phyloP scores from a whole-genome alignment of 2,888 invertebrate genomes.

The Diplolepis rosae region DNA sequence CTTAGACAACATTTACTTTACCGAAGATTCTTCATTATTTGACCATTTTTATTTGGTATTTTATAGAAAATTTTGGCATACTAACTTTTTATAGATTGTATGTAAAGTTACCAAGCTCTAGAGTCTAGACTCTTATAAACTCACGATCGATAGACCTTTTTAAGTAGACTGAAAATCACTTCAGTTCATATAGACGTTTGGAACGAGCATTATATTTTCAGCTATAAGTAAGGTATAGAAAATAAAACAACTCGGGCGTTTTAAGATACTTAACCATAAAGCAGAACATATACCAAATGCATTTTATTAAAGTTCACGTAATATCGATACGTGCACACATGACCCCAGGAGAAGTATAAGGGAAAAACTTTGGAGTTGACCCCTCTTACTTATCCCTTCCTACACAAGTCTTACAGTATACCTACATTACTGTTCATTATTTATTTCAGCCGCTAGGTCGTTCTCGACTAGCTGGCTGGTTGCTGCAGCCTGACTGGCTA shows the following conservation, averaged over 20 bases:
- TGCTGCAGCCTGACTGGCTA: slow-evolving; percentile 48
- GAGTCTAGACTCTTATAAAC: background rate
- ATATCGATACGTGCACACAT: slow-evolving; percentile 3
- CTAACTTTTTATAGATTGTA: too few relatives aligned
- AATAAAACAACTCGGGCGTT: background rate
- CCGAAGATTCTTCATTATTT: too few relatives aligned
- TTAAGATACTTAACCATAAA: background rate
- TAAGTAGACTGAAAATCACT: background rate
- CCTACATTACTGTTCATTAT: slow-evolving; percentile 52
- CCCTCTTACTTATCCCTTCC: background rate
- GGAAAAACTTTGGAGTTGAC: slow-evolving; percentile 16
- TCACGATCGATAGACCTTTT: background rate
- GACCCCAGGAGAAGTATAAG: slow-evolving; percentile 14
- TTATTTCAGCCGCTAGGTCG: slow-evolving; percentile 51
- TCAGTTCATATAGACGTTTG: background rate
- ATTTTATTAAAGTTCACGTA: background rate
- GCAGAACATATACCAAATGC: background rate
- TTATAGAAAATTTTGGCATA: too few relatives aligned
- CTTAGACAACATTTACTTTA: too few relatives aligned
- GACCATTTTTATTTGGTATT: too few relatives aligned
- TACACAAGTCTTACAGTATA: background rate
- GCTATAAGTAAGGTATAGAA: background rate
- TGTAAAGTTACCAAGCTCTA: background rate
- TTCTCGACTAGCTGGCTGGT: slow-evolving; percentile 38
- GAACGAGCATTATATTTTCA: background rate